Evolutionary conservation across 2,797 vertebrate genomes (phyloP).

Genomic region (Echiichthys vipera): DNA sequence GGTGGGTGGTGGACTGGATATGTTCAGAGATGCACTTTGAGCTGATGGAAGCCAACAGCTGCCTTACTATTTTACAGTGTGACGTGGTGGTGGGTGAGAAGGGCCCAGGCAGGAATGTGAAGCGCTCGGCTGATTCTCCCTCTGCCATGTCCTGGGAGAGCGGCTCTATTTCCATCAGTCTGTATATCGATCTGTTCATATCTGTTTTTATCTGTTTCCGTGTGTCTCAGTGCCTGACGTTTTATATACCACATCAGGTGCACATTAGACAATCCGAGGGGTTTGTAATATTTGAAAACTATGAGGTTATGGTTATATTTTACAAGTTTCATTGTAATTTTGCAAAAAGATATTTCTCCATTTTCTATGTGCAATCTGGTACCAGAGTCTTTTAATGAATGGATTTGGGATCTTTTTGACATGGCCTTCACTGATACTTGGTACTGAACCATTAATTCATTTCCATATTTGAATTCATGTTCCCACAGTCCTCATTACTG

Average conservation of each 20-base stretch:
- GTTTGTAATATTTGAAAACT: slow-evolving; percentile 3
- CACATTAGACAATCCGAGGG: slow-evolving; percentile 19
- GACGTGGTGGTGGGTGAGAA: slow-evolving; percentile 91
- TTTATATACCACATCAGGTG: slow-evolving; percentile 24
- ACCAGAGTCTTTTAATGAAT: not conserved
- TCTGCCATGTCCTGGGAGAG: slow-evolving; percentile 51
- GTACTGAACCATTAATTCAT: not conserved
- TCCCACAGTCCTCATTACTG: not conserved
- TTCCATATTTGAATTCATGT: not conserved
- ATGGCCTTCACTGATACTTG: not conserved
- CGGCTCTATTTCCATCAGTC: slow-evolving; percentile 55
- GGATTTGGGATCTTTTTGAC: not conserved
- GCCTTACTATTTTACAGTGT: slow-evolving; percentile 96
- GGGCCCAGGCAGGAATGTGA: slow-evolving; percentile 86
- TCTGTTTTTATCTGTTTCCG: slow-evolving; percentile 77
- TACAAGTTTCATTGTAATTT: not conserved
- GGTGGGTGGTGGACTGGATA: slow-evolving; percentile 86
- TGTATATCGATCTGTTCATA: slow-evolving; percentile 47
- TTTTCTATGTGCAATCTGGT: not conserved
- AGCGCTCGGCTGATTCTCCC: slow-evolving; percentile 69
- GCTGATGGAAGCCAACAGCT: slow-evolving; percentile 96
- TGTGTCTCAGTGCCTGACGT: slow-evolving; percentile 83
- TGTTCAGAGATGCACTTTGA: slow-evolving; percentile 91
- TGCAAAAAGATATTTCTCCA: not conserved
- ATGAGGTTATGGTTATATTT: not conserved